Evolutionary conservation across 2,113 vertebrate species (phyloP).

Genomic region (Ptilonorhynchus violaceus): DNA sequence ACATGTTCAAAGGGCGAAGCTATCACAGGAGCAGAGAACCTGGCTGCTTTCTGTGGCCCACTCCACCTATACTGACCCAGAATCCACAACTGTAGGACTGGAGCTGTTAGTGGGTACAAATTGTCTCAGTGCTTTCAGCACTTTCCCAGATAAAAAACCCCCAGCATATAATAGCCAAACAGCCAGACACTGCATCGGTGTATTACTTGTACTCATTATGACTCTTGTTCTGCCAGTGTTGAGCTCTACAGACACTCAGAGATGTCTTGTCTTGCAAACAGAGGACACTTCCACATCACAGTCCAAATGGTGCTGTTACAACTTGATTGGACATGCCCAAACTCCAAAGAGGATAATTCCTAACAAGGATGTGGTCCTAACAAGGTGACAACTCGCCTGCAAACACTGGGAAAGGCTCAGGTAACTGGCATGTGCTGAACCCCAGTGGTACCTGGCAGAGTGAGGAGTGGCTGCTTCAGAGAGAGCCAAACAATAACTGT

Average conservation of each 20-base stretch:
- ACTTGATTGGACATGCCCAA: too few relatives aligned
- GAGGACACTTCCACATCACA: neutral
- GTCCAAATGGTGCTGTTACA: neutral
- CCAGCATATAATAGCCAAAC: neutral
- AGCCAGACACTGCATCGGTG: neutral
- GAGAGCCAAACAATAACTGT: neutral
- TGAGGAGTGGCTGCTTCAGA: neutral
- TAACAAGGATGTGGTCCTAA: too few relatives aligned
- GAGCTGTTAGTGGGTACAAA: too few relatives aligned
- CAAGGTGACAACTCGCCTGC: neutral
- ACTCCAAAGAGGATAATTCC: accelerated
- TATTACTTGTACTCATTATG: neutral
- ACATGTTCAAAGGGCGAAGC: accelerated
- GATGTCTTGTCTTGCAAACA: neutral
- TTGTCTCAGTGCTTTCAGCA: neutral
- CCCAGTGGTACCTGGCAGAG: neutral
- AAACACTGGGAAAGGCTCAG: neutral
- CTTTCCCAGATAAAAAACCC: neutral
- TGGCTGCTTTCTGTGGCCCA: neutral
- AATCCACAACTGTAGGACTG: neutral
- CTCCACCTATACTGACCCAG: neutral
- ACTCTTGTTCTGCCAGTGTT: neutral
- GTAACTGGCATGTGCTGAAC: neutral
- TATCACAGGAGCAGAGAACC: neutral
- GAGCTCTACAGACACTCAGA: neutral